Evolutionary conservation across 2,888 invertebrate genomes (phyloP), one percentile per base, ranked within the genome.

Genomic region (Anthrax anthrax): DNA sequence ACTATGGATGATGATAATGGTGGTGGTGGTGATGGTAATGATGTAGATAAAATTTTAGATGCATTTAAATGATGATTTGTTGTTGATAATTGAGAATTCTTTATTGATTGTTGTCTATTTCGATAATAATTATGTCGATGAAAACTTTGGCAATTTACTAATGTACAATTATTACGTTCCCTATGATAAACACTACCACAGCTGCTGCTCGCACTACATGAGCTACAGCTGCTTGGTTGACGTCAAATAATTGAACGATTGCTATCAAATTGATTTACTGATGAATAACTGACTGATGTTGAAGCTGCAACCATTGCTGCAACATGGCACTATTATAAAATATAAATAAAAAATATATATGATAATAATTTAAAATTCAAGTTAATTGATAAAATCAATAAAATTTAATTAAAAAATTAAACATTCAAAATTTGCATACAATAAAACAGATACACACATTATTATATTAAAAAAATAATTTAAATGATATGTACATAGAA

Each of bases 281-380:
- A 67, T 38, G 65, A 61, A 54, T 67, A 67, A 50, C 65, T 67
- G 44, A 67, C 63, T 45, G 68, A 65, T 43, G 67, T 64, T 27
- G 67, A 67, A 42, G 69, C 63, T 47, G 68, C 67, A 48, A 69
- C 66, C 67, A 69, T 67, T 41, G 67, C 67, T 49, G 69, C 66
- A 53, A 69, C 68, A 49, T 68, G 69, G 51, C 67, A 68, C 69
- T 69, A 12, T 12, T 12, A 12, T 12, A 1, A 12, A 12, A 32
- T 12, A 12, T 12, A 12, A 32, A 32, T 32, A 9, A 32, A 32
- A 32, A 32, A 27, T 27, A 1, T 27, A 27, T 27, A 8, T 27
- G 23, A 2, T 8, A 8, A 27, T 23, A n/a, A n/a, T n/a, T n/a
- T n/a, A n/a, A n/a, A n/a, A n/a, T n/a, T n/a, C n/a, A n/a, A n/a